Evolutionary conservation across 2,113 vertebrate species (phyloP).

Genomic region (Cinclus cinclus): DNA sequence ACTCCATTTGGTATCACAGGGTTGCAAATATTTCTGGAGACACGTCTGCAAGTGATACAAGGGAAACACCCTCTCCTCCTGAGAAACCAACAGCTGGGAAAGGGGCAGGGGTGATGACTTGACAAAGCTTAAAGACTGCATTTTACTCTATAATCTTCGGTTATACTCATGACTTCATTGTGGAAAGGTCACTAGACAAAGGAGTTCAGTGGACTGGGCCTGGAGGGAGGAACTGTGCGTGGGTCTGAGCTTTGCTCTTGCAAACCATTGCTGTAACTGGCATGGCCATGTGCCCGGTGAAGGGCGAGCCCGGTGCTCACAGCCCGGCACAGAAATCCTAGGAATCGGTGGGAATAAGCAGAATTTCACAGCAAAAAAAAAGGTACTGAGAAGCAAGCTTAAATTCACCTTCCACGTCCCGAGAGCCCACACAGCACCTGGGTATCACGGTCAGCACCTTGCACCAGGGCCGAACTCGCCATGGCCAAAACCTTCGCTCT

Average conservation of each 20-base stretch:
- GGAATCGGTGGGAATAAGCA: fast-evolving
- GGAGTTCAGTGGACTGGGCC: not conserved
- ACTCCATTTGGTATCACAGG: not conserved
- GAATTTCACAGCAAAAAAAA: not conserved
- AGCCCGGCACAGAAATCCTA: fast-evolving
- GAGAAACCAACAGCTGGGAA: not conserved
- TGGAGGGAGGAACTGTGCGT: not conserved
- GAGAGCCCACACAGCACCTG: fast-evolving
- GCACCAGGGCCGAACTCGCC: fast-evolving
- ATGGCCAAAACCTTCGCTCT: fast-evolving
- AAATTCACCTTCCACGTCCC: not conserved
- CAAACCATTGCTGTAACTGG: fast-evolving
- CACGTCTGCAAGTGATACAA: fast-evolving
- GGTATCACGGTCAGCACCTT: fast-evolving
- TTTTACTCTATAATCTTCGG: slow-evolving; percentile 26
- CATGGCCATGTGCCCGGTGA: fast-evolving
- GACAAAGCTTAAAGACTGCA: not conserved
- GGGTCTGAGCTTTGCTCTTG: not conserved
- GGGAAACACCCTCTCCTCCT: not conserved
- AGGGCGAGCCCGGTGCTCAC: fast-evolving
- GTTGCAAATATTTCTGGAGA: not conserved
- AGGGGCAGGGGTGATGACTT: not conserved
- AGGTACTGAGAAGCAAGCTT: fast-evolving
- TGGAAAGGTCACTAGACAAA: slow-evolving; percentile 40
- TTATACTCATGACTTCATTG: slow-evolving; percentile 5